phyloP scores from a whole-genome alignment of 2,888 invertebrate species.

The Spodoptera littoralis region DNA sequence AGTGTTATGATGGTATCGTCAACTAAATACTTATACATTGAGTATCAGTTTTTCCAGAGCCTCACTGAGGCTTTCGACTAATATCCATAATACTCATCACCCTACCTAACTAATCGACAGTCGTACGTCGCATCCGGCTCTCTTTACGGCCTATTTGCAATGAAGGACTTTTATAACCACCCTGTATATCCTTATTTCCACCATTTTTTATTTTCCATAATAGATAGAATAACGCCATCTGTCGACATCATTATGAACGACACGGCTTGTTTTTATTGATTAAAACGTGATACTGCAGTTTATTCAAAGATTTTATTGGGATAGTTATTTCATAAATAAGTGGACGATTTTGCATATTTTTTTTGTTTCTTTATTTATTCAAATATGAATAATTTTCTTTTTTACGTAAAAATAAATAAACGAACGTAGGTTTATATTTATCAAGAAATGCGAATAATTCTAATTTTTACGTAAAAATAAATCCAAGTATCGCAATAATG shows the following conservation, averaged over 20 bases:
- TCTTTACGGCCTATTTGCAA: slow-evolving; percentile 84
- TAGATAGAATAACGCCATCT: slow-evolving; percentile 71
- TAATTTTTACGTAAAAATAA: too few relatives aligned
- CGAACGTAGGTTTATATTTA: too few relatives aligned
- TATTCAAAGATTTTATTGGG: too few relatives aligned
- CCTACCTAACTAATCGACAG: slow-evolving; percentile 47
- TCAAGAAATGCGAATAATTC: too few relatives aligned
- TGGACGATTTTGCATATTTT: too few relatives aligned
- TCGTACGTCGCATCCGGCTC: slow-evolving; percentile 71
- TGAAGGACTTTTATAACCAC: slow-evolving; percentile 79
- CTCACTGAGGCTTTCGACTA: slow-evolving; percentile 35
- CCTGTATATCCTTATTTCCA: slow-evolving; percentile 74
- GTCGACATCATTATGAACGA: slow-evolving; percentile 62
- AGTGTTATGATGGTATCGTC: too few relatives aligned
- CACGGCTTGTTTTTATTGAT: slow-evolving; percentile 62
- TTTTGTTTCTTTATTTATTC: too few relatives aligned
- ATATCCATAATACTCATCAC: slow-evolving; percentile 42
- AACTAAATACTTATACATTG: too few relatives aligned
- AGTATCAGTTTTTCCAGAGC: not conserved
- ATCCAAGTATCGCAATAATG: too few relatives aligned
- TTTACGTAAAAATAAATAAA: too few relatives aligned
- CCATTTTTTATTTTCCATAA: slow-evolving; percentile 65
- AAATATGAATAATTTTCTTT: too few relatives aligned
- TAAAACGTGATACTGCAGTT: slow-evolving; percentile 5
- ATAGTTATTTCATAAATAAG: too few relatives aligned